Evolutionary conservation across 1,140 invertebrate species (phyloP).

Genomic region (Aphidius ervi): DNA sequence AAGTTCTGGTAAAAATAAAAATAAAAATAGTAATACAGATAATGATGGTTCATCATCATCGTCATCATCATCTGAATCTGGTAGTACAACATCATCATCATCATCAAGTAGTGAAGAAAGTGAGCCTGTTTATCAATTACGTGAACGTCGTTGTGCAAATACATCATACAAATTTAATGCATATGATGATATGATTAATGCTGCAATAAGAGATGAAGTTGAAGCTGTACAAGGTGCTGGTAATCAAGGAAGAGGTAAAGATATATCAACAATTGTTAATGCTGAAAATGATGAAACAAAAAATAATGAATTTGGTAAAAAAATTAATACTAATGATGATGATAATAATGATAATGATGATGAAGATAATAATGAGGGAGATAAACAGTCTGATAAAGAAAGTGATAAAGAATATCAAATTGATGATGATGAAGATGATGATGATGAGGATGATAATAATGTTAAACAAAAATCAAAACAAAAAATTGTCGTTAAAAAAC

Average conservation of each 20-base stretch:
- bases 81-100: slow-evolving; percentile 20
- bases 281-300: slow-evolving; percentile 68
- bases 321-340: slow-evolving; percentile 36
- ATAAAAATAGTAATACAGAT: neutral
- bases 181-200: slow-evolving; percentile 91
- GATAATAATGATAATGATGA: slow-evolving; percentile 33
- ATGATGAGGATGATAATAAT: slow-evolving; percentile 40
- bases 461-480: slow-evolving; percentile 35
- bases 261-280: slow-evolving; percentile 84
- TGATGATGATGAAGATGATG: slow-evolving; percentile 52
- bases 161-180: slow-evolving; percentile 82
- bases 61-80: slow-evolving; percentile 1
- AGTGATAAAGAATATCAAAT: slow-evolving; percentile 50
- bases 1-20: neutral
- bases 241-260: slow-evolving; percentile 80
- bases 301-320: slow-evolving; percentile 55
- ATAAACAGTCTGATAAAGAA: slow-evolving; percentile 43
- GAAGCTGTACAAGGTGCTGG: slow-evolving; percentile 70
- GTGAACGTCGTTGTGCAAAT: slow-evolving; percentile 70
- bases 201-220: slow-evolving; percentile 79
- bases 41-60: slow-evolving; percentile 5
- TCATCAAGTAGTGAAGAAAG: slow-evolving; percentile 58
- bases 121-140: slow-evolving; percentile 77
- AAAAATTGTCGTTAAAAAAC: slow-evolving; percentile 35
- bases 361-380: slow-evolving; percentile 23